A percentile compares a stretch with the other conserved stretches of the same genome.
These are phyloP conservation scores for Drosophila histrio DNA, from an alignment of 2,888 invertebrate genomes.

Conservation along the genomic window DNA sequence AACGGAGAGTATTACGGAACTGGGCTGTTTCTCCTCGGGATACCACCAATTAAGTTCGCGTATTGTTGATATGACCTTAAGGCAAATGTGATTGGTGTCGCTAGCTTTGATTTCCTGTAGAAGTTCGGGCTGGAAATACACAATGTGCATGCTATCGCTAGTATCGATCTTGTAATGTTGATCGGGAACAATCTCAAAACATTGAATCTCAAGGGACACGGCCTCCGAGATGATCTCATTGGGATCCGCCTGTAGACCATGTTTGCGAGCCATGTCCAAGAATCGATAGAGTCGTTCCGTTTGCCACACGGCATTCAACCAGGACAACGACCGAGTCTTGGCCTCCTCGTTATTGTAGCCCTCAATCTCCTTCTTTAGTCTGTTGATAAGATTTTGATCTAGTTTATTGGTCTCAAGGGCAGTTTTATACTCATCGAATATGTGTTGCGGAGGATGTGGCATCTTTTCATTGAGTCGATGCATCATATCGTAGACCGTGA, in stretches of 20 bases:
- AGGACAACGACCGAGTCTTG: not conserved
- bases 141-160: slow-evolving; percentile 41
- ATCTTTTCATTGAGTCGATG: not conserved
- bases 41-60: slow-evolving; percentile 64
- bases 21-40: slow-evolving; percentile 57
- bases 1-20: slow-evolving; percentile 44
- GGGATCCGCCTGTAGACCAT: slow-evolving; percentile 2
- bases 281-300: slow-evolving; percentile 34
- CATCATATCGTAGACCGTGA: slow-evolving; percentile 28
- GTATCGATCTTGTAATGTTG: slow-evolving; percentile 10
- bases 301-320: slow-evolving; percentile 54
- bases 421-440: slow-evolving; percentile 20
- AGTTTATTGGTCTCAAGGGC: not conserved
- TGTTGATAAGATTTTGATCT: slow-evolving; percentile 7
- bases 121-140: slow-evolving; percentile 21
- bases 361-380: not conserved
- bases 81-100: slow-evolving; percentile 5
- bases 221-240: not conserved
- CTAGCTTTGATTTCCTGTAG: slow-evolving; percentile 29
- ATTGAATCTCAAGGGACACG: slow-evolving; percentile 18
- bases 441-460: slow-evolving; percentile 27
- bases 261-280: not conserved
- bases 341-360: not conserved
- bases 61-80: slow-evolving; percentile 42
- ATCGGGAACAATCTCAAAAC: not conserved